Percentiles rank a stretch among this genome's conserved stretches.
Conservation (phyloP, 2,797 vertebrate species). For the Lerista edwardsae region DNA sequence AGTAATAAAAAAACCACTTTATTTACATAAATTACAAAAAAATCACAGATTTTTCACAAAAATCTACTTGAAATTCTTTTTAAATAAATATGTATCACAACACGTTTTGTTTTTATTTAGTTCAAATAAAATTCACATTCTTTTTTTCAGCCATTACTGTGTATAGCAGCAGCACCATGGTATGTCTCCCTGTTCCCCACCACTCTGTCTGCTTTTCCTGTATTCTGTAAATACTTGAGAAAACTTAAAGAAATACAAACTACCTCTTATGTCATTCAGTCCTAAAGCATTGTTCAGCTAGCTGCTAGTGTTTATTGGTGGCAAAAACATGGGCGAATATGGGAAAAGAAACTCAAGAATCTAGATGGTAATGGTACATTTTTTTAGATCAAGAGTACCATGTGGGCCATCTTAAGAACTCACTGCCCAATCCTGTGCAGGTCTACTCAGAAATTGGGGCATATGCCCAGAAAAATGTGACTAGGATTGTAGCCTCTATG, state of each 20-base stretch:
- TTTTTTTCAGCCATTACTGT: background rate
- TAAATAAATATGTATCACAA: conserved; percentile 32
- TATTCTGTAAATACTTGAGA: background rate
- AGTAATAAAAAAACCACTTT: conserved; percentile 59
- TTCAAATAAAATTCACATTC: conserved; percentile 6
- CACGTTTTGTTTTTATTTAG: background rate
- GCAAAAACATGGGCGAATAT: background rate
- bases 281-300: background rate
- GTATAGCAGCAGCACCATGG: background rate
- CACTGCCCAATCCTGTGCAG: background rate
- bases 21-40: conserved; percentile 72
- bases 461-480: too few relatives aligned
- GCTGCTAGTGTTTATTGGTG: background rate
- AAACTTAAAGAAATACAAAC: background rate
- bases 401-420: background rate
- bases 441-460: too few relatives aligned
- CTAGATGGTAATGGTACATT: background rate
- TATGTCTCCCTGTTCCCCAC: background rate
- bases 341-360: too few relatives aligned
- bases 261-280: background rate
- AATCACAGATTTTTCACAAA: conserved; percentile 58
- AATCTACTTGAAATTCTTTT: conserved; percentile 62
- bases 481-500: too few relatives aligned
- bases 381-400: background rate
- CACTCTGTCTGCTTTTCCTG: too few relatives aligned